Evolutionary conservation across 2,797 vertebrate species (phyloP), one percentile per base, ranked within the genome.

Genomic region (Halcyon leucocephala): DNA sequence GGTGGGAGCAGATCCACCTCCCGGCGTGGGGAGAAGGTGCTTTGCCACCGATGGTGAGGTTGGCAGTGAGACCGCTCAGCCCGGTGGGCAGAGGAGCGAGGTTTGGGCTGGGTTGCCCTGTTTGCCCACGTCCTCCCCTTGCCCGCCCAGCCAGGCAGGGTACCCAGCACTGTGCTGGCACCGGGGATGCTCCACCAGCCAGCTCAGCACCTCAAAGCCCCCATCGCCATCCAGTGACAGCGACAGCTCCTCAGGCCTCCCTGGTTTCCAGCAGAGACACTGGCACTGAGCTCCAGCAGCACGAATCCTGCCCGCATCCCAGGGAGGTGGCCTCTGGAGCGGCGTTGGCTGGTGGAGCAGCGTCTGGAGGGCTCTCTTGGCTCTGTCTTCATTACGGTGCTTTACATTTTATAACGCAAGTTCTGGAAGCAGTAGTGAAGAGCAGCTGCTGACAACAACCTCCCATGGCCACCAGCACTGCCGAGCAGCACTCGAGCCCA

Each of bases 401-500:
- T 82, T 78, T 46, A 8, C 14, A 3, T 28, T 57, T 51, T 37
- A 33, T 9, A 54, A 41, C 5, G 31, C 13, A 1, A 7, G 66
- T 74, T 81, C 78, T 91, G 76, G 57, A 28, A 54, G 48, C 64
- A 44, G 74, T 2, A n/a, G 44, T 25, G 74, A 52, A 52, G 60
- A 69, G 64, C 58, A 35, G 52, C 86, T 64, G 83, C 55, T 26
- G n/a, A 61, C 62, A 42, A 72, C 26, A 7, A 9, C 67, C 44
- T 84, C 44, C 87, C 44, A 0, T 25, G 87, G 62, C 81, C 90
- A 74, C 62, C 87, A 82, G 67, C 25, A 5, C 57, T 24, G 46
- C 0, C 0, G 1, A 74, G 89, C 44, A 16, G 49, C 44, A 2
- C 74, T 78, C 0, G 4, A 66, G 66, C 57, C 64, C 57, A 14